Evolutionary conservation across 2,797 vertebrate species (phyloP).

Genomic region (Chaunax sp.): DNA sequence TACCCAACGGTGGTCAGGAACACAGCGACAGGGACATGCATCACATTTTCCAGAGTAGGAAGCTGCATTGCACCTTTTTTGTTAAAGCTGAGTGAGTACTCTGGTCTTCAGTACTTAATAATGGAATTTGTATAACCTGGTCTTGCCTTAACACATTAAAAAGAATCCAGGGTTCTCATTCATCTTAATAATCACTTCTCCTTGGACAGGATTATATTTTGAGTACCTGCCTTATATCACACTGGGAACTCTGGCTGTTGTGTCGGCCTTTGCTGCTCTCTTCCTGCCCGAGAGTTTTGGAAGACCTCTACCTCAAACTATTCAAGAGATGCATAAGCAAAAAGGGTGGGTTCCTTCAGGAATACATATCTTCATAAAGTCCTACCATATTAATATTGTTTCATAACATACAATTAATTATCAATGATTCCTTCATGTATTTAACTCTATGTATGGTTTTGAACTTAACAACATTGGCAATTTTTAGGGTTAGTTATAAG

Average conservation of each 20-base stretch:
- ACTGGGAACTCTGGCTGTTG: background rate
- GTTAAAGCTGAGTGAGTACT: constrained; percentile 81
- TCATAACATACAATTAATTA: too few relatives aligned
- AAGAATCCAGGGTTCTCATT: background rate
- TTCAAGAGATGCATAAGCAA: background rate
- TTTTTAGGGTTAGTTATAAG: too few relatives aligned
- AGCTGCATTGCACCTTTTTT: constrained; percentile 88
- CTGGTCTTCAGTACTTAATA: background rate
- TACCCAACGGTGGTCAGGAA: constrained; percentile 91
- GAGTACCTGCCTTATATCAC: background rate
- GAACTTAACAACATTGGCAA: too few relatives aligned
- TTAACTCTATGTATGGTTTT: too few relatives aligned
- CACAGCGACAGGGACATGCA: constrained; percentile 88
- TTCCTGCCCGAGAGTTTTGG: constrained; percentile 3
- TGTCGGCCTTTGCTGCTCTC: background rate
- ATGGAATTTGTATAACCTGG: background rate
- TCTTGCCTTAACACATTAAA: background rate
- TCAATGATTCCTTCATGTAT: too few relatives aligned
- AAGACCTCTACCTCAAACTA: background rate
- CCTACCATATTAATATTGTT: too few relatives aligned
- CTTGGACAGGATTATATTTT: background rate
- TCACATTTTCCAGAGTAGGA: constrained; percentile 85
- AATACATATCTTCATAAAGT: too few relatives aligned
- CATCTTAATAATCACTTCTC: background rate
- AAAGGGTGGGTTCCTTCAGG: background rate